phyloP scores from a whole-genome alignment of 2,113 vertebrate genomes.

The Rattus norvegicus region GRCr8 NC_086032.1:100399001-100399500 shows the following conservation, averaged over 20 bases:
- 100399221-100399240: constrained; percentile 21
- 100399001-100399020: constrained; percentile 58
- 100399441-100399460: not conserved
- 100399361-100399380: not conserved
- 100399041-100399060: constrained; percentile 54
- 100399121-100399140: not conserved
- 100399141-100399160: not conserved
- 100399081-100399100: constrained; percentile 49
- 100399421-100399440: constrained; percentile 23
- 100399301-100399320: not conserved
- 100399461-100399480: not conserved
- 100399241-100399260: constrained; percentile 40
- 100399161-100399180: constrained; percentile 11
- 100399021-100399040: constrained; percentile 48
- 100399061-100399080: constrained; percentile 32
- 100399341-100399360: constrained; percentile 7
- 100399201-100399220: not conserved
- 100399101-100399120: constrained; percentile 31
- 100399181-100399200: not conserved
- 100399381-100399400: not conserved
- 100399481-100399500: not conserved
- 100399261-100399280: not conserved
- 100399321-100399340: not conserved
- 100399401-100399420: not conserved
- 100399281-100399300: not conserved